Conservation (phyloP, 1,140 invertebrate species). For the Atta cephalotes region DNA sequence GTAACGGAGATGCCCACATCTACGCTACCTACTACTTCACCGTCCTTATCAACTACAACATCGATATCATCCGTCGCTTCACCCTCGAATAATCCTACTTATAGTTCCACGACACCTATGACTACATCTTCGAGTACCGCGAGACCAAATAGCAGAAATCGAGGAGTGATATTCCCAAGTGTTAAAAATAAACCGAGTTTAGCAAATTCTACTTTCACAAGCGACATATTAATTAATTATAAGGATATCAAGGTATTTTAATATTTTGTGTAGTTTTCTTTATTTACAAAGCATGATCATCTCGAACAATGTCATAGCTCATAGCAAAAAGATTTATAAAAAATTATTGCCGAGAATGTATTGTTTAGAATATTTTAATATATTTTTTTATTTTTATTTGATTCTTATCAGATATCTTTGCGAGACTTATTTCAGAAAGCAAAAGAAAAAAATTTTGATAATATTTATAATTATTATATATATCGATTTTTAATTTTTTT, state of each 20-base stretch:
- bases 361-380: not conserved
- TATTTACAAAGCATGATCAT: no score
- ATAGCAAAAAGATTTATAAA: not conserved
- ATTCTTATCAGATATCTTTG: not conserved
- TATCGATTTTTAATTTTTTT: not conserved
- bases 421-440: not conserved
- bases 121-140: conserved; percentile 78
- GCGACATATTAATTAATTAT: conserved; percentile 90
- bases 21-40: conserved; percentile 77
- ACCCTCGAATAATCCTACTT: conserved; percentile 48
- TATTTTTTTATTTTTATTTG: not conserved
- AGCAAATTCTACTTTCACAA: conserved; percentile 93
- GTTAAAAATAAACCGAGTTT: conserved; percentile 95
- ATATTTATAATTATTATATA: not conserved
- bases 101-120: conserved; percentile 81
- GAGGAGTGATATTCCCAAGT: conserved; percentile 95
- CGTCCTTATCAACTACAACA: conserved; percentile 78
- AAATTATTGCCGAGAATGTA: not conserved
- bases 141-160: conserved; percentile 88
- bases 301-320: not conserved
- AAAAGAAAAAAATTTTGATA: not conserved
- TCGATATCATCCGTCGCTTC: conserved; percentile 78
- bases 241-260: conserved; percentile 92
- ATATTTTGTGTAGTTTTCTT: not conserved
- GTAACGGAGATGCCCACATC: conserved; percentile 80